phyloP scores from a whole-genome alignment of 2,113 vertebrate genomes.

The Oxygymnocypris stewartii region DNA sequence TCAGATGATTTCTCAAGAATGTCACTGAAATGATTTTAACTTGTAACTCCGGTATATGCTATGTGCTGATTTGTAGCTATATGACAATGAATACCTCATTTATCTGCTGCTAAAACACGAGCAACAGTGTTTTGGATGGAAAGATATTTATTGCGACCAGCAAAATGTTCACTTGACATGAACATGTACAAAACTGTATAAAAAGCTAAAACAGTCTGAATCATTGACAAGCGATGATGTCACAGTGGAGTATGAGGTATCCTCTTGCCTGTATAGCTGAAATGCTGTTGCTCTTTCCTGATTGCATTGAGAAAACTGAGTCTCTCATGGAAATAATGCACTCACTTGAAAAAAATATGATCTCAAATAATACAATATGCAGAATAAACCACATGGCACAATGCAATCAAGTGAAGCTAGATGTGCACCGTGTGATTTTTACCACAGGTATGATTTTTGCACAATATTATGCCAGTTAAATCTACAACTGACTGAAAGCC shows the following conservation, averaged over 20 bases:
- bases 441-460: neutral
- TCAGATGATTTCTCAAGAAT: too few species aligned
- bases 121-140: neutral
- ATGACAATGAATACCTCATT: neutral
- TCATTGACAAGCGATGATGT: neutral
- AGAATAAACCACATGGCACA: slow-evolving; percentile 5
- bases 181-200: slow-evolving; percentile 43
- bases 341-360: neutral
- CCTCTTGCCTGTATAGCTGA: slow-evolving; percentile 18
- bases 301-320: neutral
- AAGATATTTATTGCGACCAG: slow-evolving; percentile 52
- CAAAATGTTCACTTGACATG: slow-evolving; percentile 21
- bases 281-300: neutral
- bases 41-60: too few species aligned
- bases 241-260: slow-evolving; percentile 41
- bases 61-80: too few species aligned
- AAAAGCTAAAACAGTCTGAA: neutral
- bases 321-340: neutral
- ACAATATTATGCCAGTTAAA: neutral
- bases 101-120: neutral
- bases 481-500: neutral
- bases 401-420: neutral
- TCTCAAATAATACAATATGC: neutral
- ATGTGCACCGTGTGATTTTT: neutral
- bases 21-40: too few species aligned